Base-by-base conservation (phyloP, 23 tunicate genomes). In the Halocynthia aurantium region DNA sequence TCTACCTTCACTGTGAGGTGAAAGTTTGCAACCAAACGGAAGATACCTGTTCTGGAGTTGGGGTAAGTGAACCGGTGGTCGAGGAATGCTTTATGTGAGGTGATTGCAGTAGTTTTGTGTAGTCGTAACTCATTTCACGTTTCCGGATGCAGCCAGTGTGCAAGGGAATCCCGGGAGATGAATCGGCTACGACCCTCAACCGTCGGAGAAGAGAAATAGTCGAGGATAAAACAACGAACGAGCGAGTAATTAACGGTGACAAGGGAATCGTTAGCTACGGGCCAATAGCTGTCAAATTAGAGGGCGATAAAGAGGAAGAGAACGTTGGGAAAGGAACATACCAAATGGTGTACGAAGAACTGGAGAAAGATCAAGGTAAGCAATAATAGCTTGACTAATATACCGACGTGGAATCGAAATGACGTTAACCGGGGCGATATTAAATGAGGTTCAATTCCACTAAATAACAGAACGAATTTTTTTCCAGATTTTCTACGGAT, bases 1-100 rank as follows among this genome's bases (percentile, higher is more conserved):
- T 84, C 64, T 84, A 84, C 44, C 70, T 84, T 6, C 88, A 84
- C 44, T 84, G 88, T 52, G 88, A 77, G 50, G 77, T 84, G 7
- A 52, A 62, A 6, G 83, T 84, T 8, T 84, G 88, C 77, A 84
- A 84, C 62, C 49, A 31, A 60, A 57, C 77, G 40, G 9, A 58
- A 13, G 88, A 84, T 58, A 53, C n/a, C 7, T 84, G 88, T 69
- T 11, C 82, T 18, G 88, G 88, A 68, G 69, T 49, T 6, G 86
- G 86, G 65, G 86, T 83, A 67, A 62, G 80, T 52, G 7, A 57
- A 50, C 15, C 49, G 12, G 20, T 21, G 63, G 15, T 13, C 63
- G 63, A 58, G 4, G 63, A n/a, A 13, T 58, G 15, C n/a, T 58
- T 58, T 4, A 13, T 13, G n/a, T 2, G n/a, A 58, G 63, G n/a